Base-by-base conservation (phyloP, 2,797 vertebrate genomes). In the Spheniscus humboldti region DNA sequence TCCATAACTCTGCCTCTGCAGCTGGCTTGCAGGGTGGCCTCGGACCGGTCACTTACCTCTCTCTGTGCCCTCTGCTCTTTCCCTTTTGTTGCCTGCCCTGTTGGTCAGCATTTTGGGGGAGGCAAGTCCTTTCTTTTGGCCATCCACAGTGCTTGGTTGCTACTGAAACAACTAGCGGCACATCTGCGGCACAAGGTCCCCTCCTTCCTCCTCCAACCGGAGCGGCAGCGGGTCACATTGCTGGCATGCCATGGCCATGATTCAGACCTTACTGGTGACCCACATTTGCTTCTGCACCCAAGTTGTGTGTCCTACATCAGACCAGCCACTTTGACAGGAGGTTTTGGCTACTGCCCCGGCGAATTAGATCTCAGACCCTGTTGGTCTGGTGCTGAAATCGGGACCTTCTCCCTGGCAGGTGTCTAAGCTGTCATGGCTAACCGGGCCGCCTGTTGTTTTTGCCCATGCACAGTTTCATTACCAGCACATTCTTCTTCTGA, bases 401-500 rank as follows among this genome's bases (percentile, higher is more conserved):
- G 57, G 75, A 67, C 59, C 50, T 69, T 94, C 56, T 86, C 55
- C 41, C 60, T 6, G 7, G 37, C 52, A 52, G 52, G 81, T 87
- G 73, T 37, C 80, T 75, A 10, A 35, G 20, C 63, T 25, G 57
- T 12, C 13, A 1, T 3, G 19, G 60, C 35, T 92, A 89, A 84
- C 30, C 37, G 0, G 0, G 11, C 50, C 0, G 35, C 53, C 77
- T 95, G 80, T 92, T 91, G 28, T 67, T 94, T 73, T 87, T 92
- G 67, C 74, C 92, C 84, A 62, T 73, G 91, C 85, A 62, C 76
- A 84, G 82, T 90, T 98, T 97, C 74, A 90, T 96, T 96, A 87
- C 93, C 71, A 93, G 91, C 69, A 80, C 96, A 96, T 97, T 96
- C 86, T 97, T 97, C 93, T 92, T 86, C 92, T 97, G 95, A 96